phyloP scores from a whole-genome alignment of 2,113 vertebrate genomes.

The Trinectes maculatus region DNA sequence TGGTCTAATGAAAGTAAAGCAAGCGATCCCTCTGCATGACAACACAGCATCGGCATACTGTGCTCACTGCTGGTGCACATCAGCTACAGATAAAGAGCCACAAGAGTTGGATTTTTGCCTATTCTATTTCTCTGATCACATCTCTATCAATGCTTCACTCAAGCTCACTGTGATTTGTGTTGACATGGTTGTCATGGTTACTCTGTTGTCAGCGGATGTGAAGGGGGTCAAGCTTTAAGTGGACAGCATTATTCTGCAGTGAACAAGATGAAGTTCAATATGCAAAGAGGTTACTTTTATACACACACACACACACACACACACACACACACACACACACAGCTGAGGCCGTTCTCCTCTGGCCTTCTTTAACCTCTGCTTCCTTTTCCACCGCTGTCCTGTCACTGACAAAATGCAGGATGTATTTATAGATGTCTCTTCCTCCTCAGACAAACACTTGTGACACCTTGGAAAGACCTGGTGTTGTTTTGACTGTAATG shows the following conservation, averaged over 20 bases:
- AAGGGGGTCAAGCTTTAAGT: conserved; percentile 36
- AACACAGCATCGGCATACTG: background rate
- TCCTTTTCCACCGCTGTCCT: conserved; percentile 51
- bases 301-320: background rate
- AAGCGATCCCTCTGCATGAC: conserved; percentile 1
- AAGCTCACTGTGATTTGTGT: conserved; percentile 13
- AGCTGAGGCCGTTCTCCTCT: conserved; percentile 6
- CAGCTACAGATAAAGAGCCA: too few relatives aligned
- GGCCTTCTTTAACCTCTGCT: conserved; percentile 39
- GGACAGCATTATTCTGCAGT: background rate
- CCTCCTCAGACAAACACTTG: conserved; percentile 45
- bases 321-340: background rate
- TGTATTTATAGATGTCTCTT: conserved; percentile 55
- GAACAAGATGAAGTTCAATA: background rate
- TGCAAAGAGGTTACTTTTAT: background rate
- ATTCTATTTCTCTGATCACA: background rate
- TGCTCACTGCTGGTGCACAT: background rate
- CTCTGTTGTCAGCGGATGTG: conserved; percentile 14
- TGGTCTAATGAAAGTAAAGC: conserved; percentile 14
- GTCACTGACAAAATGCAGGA: conserved; percentile 50
- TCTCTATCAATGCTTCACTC: background rate
- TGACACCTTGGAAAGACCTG: conserved; percentile 27
- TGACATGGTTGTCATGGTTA: conserved; percentile 14
- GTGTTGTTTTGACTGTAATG: conserved; percentile 11
- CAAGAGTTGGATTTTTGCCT: background rate